Percentiles rank a stretch among this genome's conserved stretches.
phyloP scores from a whole-genome alignment of 2,888 invertebrate genomes.

The Merodon equestris region DNA sequence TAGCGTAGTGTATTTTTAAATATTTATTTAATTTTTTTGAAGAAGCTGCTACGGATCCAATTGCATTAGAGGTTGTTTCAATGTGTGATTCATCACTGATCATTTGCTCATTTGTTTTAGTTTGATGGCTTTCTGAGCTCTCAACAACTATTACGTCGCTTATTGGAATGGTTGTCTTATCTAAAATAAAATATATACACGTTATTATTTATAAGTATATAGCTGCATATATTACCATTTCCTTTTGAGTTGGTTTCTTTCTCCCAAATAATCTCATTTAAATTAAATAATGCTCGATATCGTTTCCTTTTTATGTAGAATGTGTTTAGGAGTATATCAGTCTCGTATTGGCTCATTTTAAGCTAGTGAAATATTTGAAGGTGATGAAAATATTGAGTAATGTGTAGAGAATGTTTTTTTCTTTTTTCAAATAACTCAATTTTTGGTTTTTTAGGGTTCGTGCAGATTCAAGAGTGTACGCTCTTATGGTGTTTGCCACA shows the following conservation, averaged over 20 bases:
- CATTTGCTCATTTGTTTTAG: neutral
- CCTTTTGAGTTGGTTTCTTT: slow-evolving; percentile 72
- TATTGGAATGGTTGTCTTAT: slow-evolving; percentile 80
- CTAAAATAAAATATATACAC: slow-evolving; percentile 75
- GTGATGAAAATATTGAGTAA: no score
- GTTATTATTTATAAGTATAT: neutral
- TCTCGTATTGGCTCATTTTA: slow-evolving; percentile 41
- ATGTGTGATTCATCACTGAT: no score
- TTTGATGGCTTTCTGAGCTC: slow-evolving; percentile 25
- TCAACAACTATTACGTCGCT: slow-evolving; percentile 81
- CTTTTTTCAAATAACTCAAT: no score
- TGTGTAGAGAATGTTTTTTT: no score
- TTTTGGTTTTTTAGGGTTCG: no score
- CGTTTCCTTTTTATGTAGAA: slow-evolving; percentile 83
- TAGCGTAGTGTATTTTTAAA: slow-evolving; percentile 82
- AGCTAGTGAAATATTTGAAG: no score
- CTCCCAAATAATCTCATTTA: slow-evolving; percentile 83
- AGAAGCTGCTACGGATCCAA: slow-evolving; percentile 25
- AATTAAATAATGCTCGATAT: slow-evolving; percentile 83
- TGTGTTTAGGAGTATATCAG: slow-evolving; percentile 79
- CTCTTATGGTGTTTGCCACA: no score
- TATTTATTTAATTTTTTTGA: slow-evolving; percentile 78
- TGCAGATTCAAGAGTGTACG: no score
- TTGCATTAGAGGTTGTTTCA: slow-evolving; percentile 47
- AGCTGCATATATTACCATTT: slow-evolving; percentile 17